Base-by-base conservation (phyloP, 2,797 vertebrate genomes). In the Chrysocyon brachyurus region DNA sequence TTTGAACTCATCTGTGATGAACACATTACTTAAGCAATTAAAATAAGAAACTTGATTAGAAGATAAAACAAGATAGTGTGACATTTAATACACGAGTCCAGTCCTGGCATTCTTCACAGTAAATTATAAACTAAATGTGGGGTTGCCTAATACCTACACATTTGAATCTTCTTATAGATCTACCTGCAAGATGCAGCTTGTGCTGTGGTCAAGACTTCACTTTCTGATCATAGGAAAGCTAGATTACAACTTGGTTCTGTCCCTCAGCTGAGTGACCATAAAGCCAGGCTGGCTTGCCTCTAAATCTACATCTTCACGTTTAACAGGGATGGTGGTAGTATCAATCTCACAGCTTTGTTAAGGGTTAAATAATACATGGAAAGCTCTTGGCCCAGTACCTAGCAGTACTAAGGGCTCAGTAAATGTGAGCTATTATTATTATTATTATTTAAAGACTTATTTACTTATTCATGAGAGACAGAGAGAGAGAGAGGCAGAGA, bases 1-100 rank as follows among this genome's bases (percentile, higher is more conserved):
- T 92, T 87, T 10, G 59, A 49, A 92, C 6, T 83, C 75, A 82
- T 84, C 12, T 85, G 21, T 78, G 90, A 92, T 85, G 84, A 90
- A 87, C 24, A 68, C 31, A 16, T 61, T 77, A 11, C 61, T 64
- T 70, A 83, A 46, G 33, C 72, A 92, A 68, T 87, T 92, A 28
- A 33, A 92, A 64, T 75, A 88, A 81, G 57, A 91, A 73, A 73
- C 28, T 26, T 87, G 52, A 83, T 40, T 64, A 68, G 64, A 57
- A 87, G 28, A 31, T 68, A 79, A 72, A 63, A 92, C 4, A 33
- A 70, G 46, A 54, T 22, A 68, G 56, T 31, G 33, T 66, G 28
- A 83, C 26, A 82, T 77, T 95, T 88, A 88, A 85, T 54, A 54
- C 49, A 68, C 22, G 46, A 81, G 40, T 85, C 46, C 10, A 77